Evolutionary conservation across 1,140 invertebrate species (phyloP).

Genomic region (Himalopsyche phryganea): DNA sequence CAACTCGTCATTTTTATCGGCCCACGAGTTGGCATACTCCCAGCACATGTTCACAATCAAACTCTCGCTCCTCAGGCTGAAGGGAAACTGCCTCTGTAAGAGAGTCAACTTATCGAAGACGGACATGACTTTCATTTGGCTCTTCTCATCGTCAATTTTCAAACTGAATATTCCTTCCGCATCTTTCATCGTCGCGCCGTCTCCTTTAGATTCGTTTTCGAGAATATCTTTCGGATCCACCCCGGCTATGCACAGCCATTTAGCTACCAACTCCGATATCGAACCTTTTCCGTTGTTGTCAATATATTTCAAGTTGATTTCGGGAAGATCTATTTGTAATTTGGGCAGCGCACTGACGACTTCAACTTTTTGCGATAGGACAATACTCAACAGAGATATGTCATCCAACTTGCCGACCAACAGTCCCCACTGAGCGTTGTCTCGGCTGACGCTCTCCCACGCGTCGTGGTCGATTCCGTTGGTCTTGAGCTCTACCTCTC

Average conservation of each 20-base stretch:
- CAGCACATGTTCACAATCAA: slow-evolving; percentile 83
- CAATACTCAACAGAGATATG: slow-evolving; percentile 71
- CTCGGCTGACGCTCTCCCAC: slow-evolving; percentile 82
- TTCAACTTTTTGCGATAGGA: slow-evolving; percentile 57
- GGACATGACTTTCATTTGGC: slow-evolving; percentile 38
- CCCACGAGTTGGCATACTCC: slow-evolving; percentile 86
- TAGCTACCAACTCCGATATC: slow-evolving; percentile 77
- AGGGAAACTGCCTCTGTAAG: slow-evolving; percentile 74
- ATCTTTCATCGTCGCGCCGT: slow-evolving; percentile 16
- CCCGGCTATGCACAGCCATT: slow-evolving; percentile 71
- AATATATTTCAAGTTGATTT: slow-evolving; percentile 71
- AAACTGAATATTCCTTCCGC: slow-evolving; percentile 11
- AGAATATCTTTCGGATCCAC: slow-evolving; percentile 56
- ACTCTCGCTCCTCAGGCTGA: slow-evolving; percentile 75
- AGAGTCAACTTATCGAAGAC: slow-evolving; percentile 57
- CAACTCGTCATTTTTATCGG: slow-evolving; percentile 69
- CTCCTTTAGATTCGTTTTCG: slow-evolving; percentile 37
- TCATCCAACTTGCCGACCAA: slow-evolving; percentile 87
- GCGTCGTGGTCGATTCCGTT: slow-evolving; percentile 53
- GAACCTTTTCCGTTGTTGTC: slow-evolving; percentile 78
- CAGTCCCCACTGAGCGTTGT: slow-evolving; percentile 80
- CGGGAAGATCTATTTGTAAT: slow-evolving; percentile 57
- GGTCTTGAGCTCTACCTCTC: slow-evolving; percentile 41
- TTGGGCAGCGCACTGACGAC: slow-evolving; percentile 48
- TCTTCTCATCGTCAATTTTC: slow-evolving; percentile 32